Percentiles rank a stretch among this genome's conserved stretches.
These are phyloP conservation scores for Raja brachyura DNA, from an alignment of 2,113 vertebrate genomes.

Conservation along the genomic window DNA sequence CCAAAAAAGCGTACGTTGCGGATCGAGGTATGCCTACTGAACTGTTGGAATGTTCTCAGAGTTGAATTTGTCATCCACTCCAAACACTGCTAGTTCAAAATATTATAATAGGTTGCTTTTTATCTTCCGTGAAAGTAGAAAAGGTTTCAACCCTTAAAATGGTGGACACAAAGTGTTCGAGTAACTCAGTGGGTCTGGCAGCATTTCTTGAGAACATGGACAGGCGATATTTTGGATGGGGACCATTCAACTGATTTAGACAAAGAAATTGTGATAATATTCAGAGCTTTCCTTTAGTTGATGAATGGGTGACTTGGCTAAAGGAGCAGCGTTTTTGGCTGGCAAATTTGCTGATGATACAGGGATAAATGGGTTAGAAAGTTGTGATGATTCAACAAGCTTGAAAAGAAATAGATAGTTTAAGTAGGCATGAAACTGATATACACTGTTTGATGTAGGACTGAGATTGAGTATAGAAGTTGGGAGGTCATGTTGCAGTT, in stretches of 20 bases:
- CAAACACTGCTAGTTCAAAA: neutral
- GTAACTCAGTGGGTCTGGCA: too few species aligned
- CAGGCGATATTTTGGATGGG: too few species aligned
- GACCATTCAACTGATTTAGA: neutral
- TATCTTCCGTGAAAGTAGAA: neutral
- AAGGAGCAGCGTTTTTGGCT: too few species aligned
- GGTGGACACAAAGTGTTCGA: neutral
- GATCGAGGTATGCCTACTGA: slow-evolving; percentile 54
- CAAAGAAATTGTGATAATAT: neutral
- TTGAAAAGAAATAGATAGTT: too few species aligned
- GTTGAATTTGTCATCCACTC: neutral
- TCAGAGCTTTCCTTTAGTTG: neutral
- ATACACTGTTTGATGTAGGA: too few species aligned
- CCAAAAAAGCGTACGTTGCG: slow-evolving; percentile 57
- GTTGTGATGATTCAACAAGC: too few species aligned
- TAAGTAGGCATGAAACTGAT: too few species aligned
- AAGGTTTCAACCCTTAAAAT: neutral
- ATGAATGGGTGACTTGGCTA: neutral
- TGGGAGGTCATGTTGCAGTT: too few species aligned
- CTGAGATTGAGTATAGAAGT: too few species aligned
- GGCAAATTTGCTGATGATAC: too few species aligned
- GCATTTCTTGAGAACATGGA: too few species aligned
- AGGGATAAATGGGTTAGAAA: too few species aligned
- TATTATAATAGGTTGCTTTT: neutral
- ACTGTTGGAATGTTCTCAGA: neutral